Evolutionary conservation across 2,113 vertebrate species (phyloP), one percentile per base, ranked within the genome.

Genomic region (Apeltes quadracus): DNA sequence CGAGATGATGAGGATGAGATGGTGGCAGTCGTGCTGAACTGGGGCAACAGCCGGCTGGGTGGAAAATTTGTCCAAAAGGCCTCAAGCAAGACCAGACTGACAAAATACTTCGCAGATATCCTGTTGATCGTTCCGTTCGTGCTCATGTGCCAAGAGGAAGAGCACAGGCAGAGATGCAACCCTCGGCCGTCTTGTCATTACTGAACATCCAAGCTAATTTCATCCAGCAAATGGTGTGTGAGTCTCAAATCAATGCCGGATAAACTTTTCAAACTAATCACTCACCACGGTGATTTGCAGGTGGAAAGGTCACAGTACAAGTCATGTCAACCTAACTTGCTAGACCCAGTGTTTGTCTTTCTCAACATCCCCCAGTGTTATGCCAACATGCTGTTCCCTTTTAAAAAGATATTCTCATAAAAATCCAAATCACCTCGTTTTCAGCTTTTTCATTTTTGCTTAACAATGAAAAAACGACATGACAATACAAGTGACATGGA

Each of bases 41-140:
- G 58, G 61, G 69, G 81, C 53, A 73, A 41, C 68, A 70, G 55
- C 55, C 73, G 48, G 23, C 61, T 76, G 70, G 71, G 61, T 79
- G 88, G 84, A 87, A 91, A 88, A 85, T 80, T 78, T 85, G 61
- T 50, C 67, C 76, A 65, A 66, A 51, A 64, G 50, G 41, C 71
- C 36, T 50, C n/a, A 20, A 15, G 27, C 22, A 18, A 38, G 48
- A 36, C 39, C 25, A 72, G n/a, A 27, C 27, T 20, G 41, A 39
- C 54, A 15, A 29, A 62, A 43, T 1, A 43, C 23, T 14, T 43
- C 9, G 29, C 22, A 51, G 16, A 29, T 18, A 10, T 39, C 20
- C 18, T 0, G 12, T 16, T 53, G n/a, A 36, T 43, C 14, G 6
- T 51, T 56, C 38, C 20, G 50, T 32, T 73, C 58, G 11, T 69